These are phyloP conservation scores for Tachina lurida DNA, from an alignment of 2,888 invertebrate genomes.

Conservation along the genomic window DNA sequence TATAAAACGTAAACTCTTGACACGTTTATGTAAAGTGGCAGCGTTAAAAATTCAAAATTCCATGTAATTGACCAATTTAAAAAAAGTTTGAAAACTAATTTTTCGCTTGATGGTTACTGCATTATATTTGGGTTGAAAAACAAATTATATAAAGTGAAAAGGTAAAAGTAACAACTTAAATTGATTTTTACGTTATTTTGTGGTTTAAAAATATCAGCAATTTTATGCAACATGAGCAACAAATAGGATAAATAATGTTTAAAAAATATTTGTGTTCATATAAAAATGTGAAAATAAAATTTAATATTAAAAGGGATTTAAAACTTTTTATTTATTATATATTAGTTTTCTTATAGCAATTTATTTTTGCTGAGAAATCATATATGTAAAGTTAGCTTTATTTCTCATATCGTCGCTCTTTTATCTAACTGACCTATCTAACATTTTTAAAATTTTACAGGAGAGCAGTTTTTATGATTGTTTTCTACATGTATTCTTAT, in stretches of 20 bases:
- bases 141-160: conserved; percentile 33
- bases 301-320: conserved; percentile 28
- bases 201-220: conserved; percentile 55
- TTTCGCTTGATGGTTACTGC: conserved; percentile 78
- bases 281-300: neutral
- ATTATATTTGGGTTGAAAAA: conserved; percentile 71
- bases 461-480: too few relatives aligned
- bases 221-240: conserved; percentile 25
- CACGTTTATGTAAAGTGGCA: neutral
- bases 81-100: conserved; percentile 80
- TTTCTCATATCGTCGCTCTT: too few relatives aligned
- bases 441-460: too few relatives aligned
- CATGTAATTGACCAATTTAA: conserved; percentile 80
- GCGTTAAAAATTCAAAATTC: conserved; percentile 77
- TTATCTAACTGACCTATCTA: too few relatives aligned
- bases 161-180: conserved; percentile 75
- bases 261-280: neutral
- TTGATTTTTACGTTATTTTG: conserved; percentile 61
- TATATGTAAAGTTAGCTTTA: conserved; percentile 6
- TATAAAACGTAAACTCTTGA: neutral
- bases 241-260: neutral
- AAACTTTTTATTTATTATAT: conserved; percentile 21
- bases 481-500: too few relatives aligned
- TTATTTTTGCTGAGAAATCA: conserved; percentile 14
- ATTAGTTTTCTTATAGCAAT: neutral